Base-by-base conservation (phyloP, 2,113 vertebrate species). In the Loxodonta africana region DNA sequence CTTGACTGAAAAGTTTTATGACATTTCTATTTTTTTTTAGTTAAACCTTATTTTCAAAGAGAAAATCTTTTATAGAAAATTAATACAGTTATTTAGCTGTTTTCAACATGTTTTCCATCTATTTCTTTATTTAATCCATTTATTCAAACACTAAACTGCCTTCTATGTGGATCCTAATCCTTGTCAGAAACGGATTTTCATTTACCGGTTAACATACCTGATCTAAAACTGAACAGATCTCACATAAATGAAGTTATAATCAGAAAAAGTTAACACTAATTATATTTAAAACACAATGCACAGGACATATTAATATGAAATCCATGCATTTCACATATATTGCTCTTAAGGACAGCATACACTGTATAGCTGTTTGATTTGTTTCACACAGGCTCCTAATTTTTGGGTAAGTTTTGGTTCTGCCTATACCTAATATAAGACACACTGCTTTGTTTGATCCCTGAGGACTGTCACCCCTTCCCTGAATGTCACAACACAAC, bases 141-240 rank as follows among this genome's bases (percentile, higher is more conserved):
- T 65, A 88, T 86, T 83, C n/a, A 60, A 80, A 85, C 17, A 95
- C 28, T 65, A 57, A 80, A 60, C 74, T 96, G 7, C 28, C 48
- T 91, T 95, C 57, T 84, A 46, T 91, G 30, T 18, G 30, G 57
- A 20, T 60, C 9, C 85, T 41, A 76, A 90, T 51, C 62, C 46
- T 89, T 73, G 37, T 93, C 86, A 97, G 17, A 96, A 71, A 97
- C 33, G 21, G 18, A 83, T 78, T 91, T 87, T 83, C 51, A 92
- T 94, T 97, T 88, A 80, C 48, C 65, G 18, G 30, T 82, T 57
- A 86, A 46, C 51, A 85, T 44, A 41, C 41, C 94, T 94, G 8
- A 84, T 85, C 91, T 97, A 95, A 98, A 97, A 96, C 62, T 26
- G 87, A 76, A 5, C 71, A 76, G 69, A 83, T 90, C 67, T 96